These are phyloP conservation scores for Lycaon pictus DNA, from an alignment of 2,113 vertebrate genomes.

Conservation along the genomic window DNA sequence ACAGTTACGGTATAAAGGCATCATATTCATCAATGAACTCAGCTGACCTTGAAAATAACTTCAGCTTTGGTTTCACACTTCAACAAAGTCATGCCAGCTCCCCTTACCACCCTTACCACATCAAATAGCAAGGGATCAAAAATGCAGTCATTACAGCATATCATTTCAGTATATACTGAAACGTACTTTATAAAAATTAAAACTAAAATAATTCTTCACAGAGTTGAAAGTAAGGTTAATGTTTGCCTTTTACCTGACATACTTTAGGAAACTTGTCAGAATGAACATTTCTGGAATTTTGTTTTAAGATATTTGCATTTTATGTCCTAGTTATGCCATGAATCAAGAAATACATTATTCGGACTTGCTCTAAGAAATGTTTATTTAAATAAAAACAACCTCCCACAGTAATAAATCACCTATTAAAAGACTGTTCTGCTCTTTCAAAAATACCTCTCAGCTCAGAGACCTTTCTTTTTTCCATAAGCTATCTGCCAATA, in stretches of 20 bases:
- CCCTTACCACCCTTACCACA: conserved; percentile 41
- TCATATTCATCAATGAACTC: conserved; percentile 72
- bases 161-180: conserved; percentile 79
- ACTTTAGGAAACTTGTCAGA: conserved; percentile 74
- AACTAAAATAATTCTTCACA: conserved; percentile 78
- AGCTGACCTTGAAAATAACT: conserved; percentile 80
- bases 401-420: conserved; percentile 72
- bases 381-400: conserved; percentile 70
- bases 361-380: conserved; percentile 70
- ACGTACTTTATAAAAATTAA: conserved; percentile 81
- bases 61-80: conserved; percentile 78
- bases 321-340: conserved; percentile 31
- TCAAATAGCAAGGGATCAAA: conserved; percentile 70
- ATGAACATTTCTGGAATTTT: conserved; percentile 72
- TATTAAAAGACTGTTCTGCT: conserved; percentile 75
- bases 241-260: conserved; percentile 75
- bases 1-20: conserved; percentile 61
- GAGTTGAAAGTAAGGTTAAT: conserved; percentile 81
- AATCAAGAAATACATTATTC: conserved; percentile 64
- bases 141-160: conserved; percentile 71
- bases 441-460: conserved; percentile 74
- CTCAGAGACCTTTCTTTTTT: conserved; percentile 75
- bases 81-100: conserved; percentile 76
- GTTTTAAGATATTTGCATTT: conserved; percentile 63
- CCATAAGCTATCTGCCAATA: conserved; percentile 80